A percentile compares a stretch with the other conserved stretches of the same genome.
phyloP scores from a whole-genome alignment of 1,140 invertebrate genomes.

The Carcinoscorpius rotundicauda region DNA sequence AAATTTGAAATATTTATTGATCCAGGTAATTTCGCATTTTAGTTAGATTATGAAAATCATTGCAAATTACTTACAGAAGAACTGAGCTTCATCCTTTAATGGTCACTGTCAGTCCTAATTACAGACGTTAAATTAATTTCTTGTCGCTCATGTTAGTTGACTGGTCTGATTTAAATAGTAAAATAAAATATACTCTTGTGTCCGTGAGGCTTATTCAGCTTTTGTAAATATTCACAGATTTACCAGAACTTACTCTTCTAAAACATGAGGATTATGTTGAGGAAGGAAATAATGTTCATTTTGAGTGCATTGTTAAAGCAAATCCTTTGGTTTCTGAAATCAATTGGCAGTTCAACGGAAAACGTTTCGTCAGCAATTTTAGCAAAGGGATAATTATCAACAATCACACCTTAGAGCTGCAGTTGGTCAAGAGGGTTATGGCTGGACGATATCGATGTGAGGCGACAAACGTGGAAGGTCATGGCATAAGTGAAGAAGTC shows the following conservation, averaged over 20 bases:
- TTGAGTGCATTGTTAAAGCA: slow-evolving; percentile 74
- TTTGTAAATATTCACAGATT: too few relatives aligned
- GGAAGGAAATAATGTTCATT: slow-evolving; percentile 68
- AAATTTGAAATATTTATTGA: too few relatives aligned
- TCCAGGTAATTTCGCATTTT: too few relatives aligned
- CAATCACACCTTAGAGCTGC: slow-evolving; percentile 46
- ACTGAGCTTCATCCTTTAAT: too few relatives aligned
- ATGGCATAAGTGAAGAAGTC: slow-evolving; percentile 69
- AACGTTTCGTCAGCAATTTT: slow-evolving; percentile 23
- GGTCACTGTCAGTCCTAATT: too few relatives aligned
- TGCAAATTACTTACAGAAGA: too few relatives aligned
- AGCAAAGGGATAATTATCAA: slow-evolving; percentile 59
- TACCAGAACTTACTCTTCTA: slow-evolving; percentile 60
- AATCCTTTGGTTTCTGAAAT: slow-evolving; percentile 68
- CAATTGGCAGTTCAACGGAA: slow-evolving; percentile 62
- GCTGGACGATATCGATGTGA: slow-evolving; percentile 59
- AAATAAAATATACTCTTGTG: too few relatives aligned
- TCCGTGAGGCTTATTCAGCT: too few relatives aligned
- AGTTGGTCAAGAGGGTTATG: slow-evolving; percentile 26
- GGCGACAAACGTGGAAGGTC: slow-evolving; percentile 75
- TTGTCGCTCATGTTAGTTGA: too few relatives aligned
- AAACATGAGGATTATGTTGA: slow-evolving; percentile 64
- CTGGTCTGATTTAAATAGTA: too few relatives aligned
- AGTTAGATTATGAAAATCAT: too few relatives aligned
- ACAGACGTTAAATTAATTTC: too few relatives aligned